phyloP scores from a whole-genome alignment of 2,797 vertebrate genomes.

The Buphagus erythrorhynchus region DNA sequence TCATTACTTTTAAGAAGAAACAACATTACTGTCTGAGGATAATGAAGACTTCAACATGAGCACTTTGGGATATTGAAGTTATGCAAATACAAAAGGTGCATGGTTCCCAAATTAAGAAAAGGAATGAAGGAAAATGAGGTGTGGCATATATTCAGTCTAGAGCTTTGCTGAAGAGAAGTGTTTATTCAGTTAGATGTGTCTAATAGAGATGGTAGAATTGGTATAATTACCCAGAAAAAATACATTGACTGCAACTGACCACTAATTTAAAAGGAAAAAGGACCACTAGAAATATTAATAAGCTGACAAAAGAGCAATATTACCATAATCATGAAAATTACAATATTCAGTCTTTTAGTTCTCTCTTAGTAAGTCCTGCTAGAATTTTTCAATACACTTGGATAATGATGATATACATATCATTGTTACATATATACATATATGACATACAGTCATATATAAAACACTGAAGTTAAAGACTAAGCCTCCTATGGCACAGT shows the following conservation, averaged over 20 bases:
- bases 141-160: not conserved
- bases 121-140: not conserved
- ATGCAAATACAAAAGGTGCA: not conserved
- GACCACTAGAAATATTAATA: not conserved
- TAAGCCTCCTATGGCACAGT: not conserved
- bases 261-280: not conserved
- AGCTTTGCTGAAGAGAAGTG: not conserved
- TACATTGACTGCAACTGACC: not conserved
- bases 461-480: not conserved
- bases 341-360: not conserved
- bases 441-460: not conserved
- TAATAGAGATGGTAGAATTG: not conserved
- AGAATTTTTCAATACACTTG: not conserved
- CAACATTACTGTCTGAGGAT: not conserved
- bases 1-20: not conserved
- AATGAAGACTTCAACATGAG: not conserved
- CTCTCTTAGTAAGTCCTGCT: not conserved
- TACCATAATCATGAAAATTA: not conserved
- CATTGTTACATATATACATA: too few species aligned
- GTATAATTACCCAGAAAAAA: not conserved
- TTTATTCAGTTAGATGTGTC: not conserved
- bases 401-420: not conserved
- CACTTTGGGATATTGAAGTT: not conserved
- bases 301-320: not conserved
- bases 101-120: not conserved